Base-by-base conservation (phyloP, 2,888 invertebrate species). In the Neoaliturus tenellus region DNA sequence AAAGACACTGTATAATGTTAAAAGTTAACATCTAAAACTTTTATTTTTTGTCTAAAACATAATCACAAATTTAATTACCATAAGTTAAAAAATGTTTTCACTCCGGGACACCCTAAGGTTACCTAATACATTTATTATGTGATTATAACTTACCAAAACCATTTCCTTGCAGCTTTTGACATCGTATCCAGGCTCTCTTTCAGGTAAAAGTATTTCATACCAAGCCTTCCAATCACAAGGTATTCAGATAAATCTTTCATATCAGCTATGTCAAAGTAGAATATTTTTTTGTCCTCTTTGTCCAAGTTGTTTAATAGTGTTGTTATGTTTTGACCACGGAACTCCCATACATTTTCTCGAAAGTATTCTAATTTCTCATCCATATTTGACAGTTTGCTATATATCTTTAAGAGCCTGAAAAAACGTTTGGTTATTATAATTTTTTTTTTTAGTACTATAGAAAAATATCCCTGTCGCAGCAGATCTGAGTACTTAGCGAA, bases 361-460 rank as follows among this genome's bases (percentile, higher is more conserved):
- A 55, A 55, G 55, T 23, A 55, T 23, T 55, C 55, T 12, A 55
- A 55, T 55, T 55, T 55, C 23, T 25, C 90, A 6, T 23, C 23
- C 51, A 51, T 20, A 51, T 23, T 20, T 51, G 51, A 10, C 51
- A 51, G 14, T 23, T 23, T 20, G 1, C 23, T 51, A 23, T 51
- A 51, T 23, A 51, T 14, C 23, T 51, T 51, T 51, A 23, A 23
- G n/a, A 51, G 23, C 23, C 51, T 51, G 51, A 4, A 51, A 51
- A 20, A 51, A n/a, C n/a, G n/a, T n/a, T n/a, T n/a, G n/a, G n/a
- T n/a, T n/a, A n/a, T n/a, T n/a, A n/a, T n/a, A n/a, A n/a, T n/a
- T n/a, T n/a, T n/a, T n/a, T n/a, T n/a, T n/a, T n/a, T n/a, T n/a
- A n/a, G n/a, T n/a, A n/a, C n/a, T n/a, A n/a, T n/a, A n/a, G n/a